A percentile compares a stretch with the other conserved stretches of the same genome.
Evolutionary conservation across 2,797 vertebrate genomes (phyloP).

Genomic region (Ambastaia sidthimunki): DNA sequence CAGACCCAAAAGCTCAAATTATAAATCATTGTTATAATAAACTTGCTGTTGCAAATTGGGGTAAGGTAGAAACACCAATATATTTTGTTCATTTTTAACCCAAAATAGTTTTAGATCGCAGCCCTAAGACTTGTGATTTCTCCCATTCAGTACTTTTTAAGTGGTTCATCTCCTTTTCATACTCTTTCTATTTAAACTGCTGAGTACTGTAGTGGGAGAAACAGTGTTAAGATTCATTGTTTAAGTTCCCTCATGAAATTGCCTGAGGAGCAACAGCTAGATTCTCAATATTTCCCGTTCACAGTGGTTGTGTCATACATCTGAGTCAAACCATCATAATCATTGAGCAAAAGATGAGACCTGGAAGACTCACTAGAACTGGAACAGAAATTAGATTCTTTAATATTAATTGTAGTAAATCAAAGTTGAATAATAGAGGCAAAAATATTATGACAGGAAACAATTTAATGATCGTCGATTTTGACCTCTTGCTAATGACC

Average conservation of each 20-base stretch:
- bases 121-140: too few species aligned
- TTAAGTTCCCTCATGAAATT: neutral
- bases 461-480: slow-evolving; percentile 36
- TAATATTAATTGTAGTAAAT: slow-evolving; percentile 1
- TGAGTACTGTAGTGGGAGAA: neutral
- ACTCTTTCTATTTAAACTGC: neutral
- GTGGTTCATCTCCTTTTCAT: neutral
- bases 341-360: slow-evolving; percentile 1
- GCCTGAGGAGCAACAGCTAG: neutral
- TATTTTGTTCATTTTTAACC: too few species aligned
- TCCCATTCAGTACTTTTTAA: too few species aligned
- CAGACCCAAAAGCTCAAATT: too few species aligned
- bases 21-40: too few species aligned
- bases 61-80: too few species aligned
- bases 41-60: too few species aligned
- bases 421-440: slow-evolving; percentile 26
- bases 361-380: neutral
- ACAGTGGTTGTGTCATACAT: neutral
- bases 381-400: slow-evolving; percentile 5
- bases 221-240: neutral
- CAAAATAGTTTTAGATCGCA: too few species aligned
- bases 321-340: neutral
- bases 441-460: slow-evolving; percentile 48
- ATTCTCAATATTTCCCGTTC: neutral
- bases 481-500: slow-evolving; percentile 48